Base-by-base conservation (phyloP, 2,113 vertebrate genomes). In the Sinosuthora webbiana region DNA sequence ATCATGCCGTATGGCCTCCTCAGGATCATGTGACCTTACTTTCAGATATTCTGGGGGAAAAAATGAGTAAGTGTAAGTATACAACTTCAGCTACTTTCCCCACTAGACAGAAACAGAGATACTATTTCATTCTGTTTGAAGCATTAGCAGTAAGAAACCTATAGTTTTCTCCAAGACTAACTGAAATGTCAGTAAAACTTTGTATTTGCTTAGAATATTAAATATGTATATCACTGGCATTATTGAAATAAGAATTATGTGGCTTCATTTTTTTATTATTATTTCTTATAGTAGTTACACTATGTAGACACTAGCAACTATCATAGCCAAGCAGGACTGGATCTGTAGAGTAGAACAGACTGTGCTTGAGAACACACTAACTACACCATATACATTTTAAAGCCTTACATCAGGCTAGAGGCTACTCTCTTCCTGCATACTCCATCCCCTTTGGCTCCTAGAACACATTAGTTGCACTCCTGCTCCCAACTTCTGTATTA, bases 1-100 rank as follows among this genome's bases (percentile, higher is more conserved):
- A 96, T 99, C 99, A 92, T 99, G 99, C 68, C 99, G 98, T 95
- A 99, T 99, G 82, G 99, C 99, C 96, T 99, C 99, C 97, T 99
- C 99, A 10, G 99, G 99, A 95, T 99, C 99, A 97, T 99, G 99
- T 81, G 99, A 99, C 85, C 99, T 98, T 94, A 99, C 99, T 98
- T 99, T 99, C 82, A 99, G 98, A 96, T 98, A 99, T 88, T 99
- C 99, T 99, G 97, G 60, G 95, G 89, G 71, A 63, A 82, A 93
- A 81, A 70, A 28, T 63, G 7, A 86, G 0, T 45, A 35, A 64
- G 31, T 37, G 7, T 89, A 56, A 94, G 70, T 76, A 81, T 13
- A 41, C 7, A 79, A 64, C n/a, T 84, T 84, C 11, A 63, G 60
- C 52, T 86, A 31, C 33, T 73, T 75, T 39, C 19, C 41, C 60